Conservation (phyloP, 1,140 invertebrate genomes). For the Drosophila ficusphila region DNA sequence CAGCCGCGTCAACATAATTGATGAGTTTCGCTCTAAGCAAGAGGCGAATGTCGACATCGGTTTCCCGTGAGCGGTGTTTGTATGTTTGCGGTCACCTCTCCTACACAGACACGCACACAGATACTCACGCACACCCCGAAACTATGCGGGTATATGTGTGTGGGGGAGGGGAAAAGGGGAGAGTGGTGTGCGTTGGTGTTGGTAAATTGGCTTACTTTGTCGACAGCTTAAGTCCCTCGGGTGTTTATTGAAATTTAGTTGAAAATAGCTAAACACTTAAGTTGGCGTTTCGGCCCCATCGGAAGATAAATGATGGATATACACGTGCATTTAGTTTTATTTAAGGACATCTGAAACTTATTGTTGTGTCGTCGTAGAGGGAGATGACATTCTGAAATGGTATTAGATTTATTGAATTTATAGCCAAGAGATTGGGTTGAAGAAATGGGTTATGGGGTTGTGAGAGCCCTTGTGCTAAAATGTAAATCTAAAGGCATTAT, state of each 20-base stretch:
- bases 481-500: too few species aligned
- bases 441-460: too few species aligned
- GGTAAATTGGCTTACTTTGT: slow-evolving; percentile 80
- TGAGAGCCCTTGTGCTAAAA: too few species aligned
- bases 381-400: not conserved
- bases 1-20: slow-evolving; percentile 75
- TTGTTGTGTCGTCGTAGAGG: not conserved
- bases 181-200: slow-evolving; percentile 8
- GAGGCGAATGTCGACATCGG: slow-evolving; percentile 42
- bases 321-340: slow-evolving; percentile 2
- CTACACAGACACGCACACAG: slow-evolving; percentile 9
- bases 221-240: slow-evolving; percentile 71
- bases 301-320: slow-evolving; percentile 25
- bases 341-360: not conserved
- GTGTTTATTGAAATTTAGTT: slow-evolving; percentile 80
- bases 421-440: too few species aligned
- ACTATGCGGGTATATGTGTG: slow-evolving; percentile 24
- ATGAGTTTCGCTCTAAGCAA: slow-evolving; percentile 71
- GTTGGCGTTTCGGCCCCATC: slow-evolving; percentile 44
- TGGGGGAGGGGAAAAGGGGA: too few species aligned
- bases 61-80: slow-evolving; percentile 50
- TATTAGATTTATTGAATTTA: not conserved
- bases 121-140: slow-evolving; percentile 14
- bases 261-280: slow-evolving; percentile 76
- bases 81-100: slow-evolving; percentile 52